Evolutionary conservation across 2,113 vertebrate species (phyloP), one percentile per base, ranked within the genome.

Genomic region (Nerophis lumbriciformis): DNA sequence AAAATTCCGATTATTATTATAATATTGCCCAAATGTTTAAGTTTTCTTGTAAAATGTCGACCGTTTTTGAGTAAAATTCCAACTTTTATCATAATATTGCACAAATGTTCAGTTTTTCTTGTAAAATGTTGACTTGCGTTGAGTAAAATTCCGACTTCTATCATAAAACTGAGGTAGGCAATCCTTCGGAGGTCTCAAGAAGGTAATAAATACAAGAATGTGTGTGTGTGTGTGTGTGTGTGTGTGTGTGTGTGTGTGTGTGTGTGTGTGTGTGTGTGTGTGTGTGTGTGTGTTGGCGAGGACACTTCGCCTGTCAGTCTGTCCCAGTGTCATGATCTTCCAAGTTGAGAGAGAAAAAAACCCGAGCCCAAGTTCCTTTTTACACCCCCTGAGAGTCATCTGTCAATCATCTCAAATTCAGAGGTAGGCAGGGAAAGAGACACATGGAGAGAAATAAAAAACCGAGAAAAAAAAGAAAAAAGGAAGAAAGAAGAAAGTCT

Each of bases 341-440:
- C 48, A 74, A 78, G 71, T 76, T 71, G 57, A 9, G 39, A 68
- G 65, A 74, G 39, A 8, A 77, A 74, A 85, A 74, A 81, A 83
- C 28, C 28, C 28, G 3, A 67, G 79, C 79, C 78, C 63, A 21
- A 65, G 78, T 79, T 82, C 75, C 72, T 78, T 80, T 77, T 69
- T 82, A 28, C 28, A 4, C 28, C 28, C 28, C 88, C 84, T 87
- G 66, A 69, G 86, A 88, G 87, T 86, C 82, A 75, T 83, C 87
- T 90, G 90, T 82, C 90, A 90, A 90, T 91, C 89, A 89, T 83
- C 83, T 86, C 75, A 70, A 77, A 87, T 82, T 87, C 78, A 66
- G 67, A 36, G 73, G 53, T 66, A 68, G 44, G 77, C 38, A 50
- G 66, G 59, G 51, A 54, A 63, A 66, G 73, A 78, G 76, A 85